These are phyloP conservation scores for Maconellicoccus hirsutus DNA, from an alignment of 1,140 invertebrate species.

Conservation along the genomic window DNA sequence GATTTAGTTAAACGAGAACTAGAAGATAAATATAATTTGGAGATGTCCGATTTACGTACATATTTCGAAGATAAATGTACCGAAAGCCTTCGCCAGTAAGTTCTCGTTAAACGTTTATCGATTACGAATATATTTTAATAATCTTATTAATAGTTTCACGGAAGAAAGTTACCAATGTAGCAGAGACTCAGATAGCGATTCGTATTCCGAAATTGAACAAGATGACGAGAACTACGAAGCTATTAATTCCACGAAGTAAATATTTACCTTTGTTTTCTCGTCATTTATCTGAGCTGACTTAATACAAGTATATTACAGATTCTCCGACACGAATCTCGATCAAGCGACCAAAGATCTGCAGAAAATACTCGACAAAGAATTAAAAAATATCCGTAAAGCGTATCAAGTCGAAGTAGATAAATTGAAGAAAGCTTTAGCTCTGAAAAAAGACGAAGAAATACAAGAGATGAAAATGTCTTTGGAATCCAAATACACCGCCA, in stretches of 20 bases:
- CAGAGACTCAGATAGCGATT: background rate
- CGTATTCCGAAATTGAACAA: background rate
- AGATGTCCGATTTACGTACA: background rate
- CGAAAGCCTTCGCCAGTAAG: background rate
- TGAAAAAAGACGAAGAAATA: background rate
- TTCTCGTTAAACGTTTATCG: background rate
- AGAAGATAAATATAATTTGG: background rate
- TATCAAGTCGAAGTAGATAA: background rate
- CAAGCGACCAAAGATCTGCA: background rate
- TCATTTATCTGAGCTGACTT: background rate
- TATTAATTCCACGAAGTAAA: background rate
- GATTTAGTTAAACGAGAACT: background rate
- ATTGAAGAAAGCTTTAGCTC: background rate
- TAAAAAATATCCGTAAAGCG: constrained; percentile 5
- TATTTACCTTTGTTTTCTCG: background rate
- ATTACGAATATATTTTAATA: background rate
- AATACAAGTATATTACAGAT: background rate
- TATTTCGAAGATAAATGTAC: constrained; percentile 11
- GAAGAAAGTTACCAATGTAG: background rate
- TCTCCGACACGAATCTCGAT: background rate
- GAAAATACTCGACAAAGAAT: background rate
- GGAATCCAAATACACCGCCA: background rate
- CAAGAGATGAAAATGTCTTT: background rate
- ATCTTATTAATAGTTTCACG: background rate
- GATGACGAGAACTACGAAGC: constrained; percentile 2